phyloP scores from a whole-genome alignment of 2,797 vertebrate genomes.

The Anomalospiza imberbis region DNA sequence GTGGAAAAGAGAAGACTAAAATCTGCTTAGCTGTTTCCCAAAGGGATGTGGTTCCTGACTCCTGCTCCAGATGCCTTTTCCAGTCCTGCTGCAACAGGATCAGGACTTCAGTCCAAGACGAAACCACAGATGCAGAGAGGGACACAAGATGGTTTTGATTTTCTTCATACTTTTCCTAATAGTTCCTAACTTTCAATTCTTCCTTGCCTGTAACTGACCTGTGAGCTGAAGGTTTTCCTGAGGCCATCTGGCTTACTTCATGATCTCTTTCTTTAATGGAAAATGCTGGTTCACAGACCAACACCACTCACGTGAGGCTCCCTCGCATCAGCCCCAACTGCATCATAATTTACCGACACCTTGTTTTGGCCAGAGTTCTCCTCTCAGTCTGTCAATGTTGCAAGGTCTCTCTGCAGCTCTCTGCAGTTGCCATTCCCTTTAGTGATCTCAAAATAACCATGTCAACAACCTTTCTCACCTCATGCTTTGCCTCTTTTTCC shows the following conservation, averaged over 20 bases:
- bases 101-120: not conserved
- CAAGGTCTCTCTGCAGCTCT: not conserved
- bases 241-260: not conserved
- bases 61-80: not conserved
- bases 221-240: not conserved
- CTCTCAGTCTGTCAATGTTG: not conserved
- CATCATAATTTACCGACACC: not conserved
- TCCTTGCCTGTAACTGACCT: not conserved
- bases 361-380: not conserved
- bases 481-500: no score
- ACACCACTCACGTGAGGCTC: not conserved
- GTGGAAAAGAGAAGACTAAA: not conserved
- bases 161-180: not conserved
- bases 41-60: not conserved
- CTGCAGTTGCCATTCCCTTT: no score
- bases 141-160: not conserved
- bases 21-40: not conserved
- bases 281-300: not conserved
- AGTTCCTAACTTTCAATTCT: not conserved
- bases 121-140: not conserved
- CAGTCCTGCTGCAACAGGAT: not conserved
- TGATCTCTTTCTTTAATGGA: not conserved
- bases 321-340: not conserved
- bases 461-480: no score
- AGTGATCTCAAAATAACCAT: no score